These are phyloP conservation scores for Dendrophyllia cribrosa DNA, from an alignment of 64 coral and sea anemone genomes.

Conservation along the genomic window DNA sequence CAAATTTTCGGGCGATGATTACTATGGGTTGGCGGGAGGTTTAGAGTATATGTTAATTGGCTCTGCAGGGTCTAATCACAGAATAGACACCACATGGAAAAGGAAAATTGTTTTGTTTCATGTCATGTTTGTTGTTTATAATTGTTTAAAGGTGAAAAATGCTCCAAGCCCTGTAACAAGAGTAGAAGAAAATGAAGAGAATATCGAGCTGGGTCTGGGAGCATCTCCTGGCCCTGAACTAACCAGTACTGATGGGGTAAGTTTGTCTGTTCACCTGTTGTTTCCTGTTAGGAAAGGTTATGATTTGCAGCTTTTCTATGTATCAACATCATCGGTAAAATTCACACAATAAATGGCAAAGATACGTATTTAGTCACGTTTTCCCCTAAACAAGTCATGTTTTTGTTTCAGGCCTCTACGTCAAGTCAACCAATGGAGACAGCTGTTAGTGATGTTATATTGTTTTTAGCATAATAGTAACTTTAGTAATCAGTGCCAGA, in stretches of 20 bases:
- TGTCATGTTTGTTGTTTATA: neutral
- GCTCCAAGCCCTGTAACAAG: neutral
- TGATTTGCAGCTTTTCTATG: neutral
- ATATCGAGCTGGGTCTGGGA: neutral
- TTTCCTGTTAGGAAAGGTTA: neutral
- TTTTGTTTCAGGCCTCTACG: neutral
- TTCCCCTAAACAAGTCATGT: neutral
- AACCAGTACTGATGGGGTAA: conserved; percentile 6
- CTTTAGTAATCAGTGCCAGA: neutral
- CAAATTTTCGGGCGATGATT: too few species aligned
- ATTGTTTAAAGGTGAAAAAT: neutral
- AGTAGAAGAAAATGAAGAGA: neutral
- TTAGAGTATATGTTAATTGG: too few species aligned
- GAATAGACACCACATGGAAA: too few species aligned
- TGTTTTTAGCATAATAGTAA: neutral
- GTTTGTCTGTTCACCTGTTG: neutral
- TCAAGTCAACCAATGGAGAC: conserved; percentile 4
- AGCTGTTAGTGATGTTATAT: neutral
- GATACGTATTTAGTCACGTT: too few species aligned
- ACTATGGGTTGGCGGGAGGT: too few species aligned
- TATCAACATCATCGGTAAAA: too few species aligned
- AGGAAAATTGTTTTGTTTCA: too few species aligned
- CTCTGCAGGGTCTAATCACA: too few species aligned
- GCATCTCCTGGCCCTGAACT: neutral
- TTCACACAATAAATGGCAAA: too few species aligned